phyloP scores from a whole-genome alignment of 2,797 vertebrate species.

The Percopsis omiscomaycus region DNA sequence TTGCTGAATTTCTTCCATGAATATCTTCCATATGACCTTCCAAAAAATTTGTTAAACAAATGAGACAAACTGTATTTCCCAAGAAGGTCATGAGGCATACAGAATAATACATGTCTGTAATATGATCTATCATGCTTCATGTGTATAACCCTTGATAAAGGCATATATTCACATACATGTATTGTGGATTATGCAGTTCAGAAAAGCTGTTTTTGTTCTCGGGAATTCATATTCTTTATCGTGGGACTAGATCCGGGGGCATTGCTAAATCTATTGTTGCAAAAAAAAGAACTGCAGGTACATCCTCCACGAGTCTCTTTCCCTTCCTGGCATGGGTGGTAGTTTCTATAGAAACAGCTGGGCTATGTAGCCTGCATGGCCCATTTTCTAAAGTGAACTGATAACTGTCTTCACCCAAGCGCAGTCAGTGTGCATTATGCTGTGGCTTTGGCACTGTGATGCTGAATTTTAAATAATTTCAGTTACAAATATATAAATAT shows the following conservation, averaged over 20 bases:
- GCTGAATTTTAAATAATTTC: not conserved
- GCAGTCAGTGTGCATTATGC: not conserved
- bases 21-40: too few species aligned
- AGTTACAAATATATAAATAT: too few species aligned
- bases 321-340: slow-evolving; percentile 10
- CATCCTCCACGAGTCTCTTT: slow-evolving; percentile 12
- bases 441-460: not conserved
- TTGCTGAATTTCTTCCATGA: too few species aligned
- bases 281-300: not conserved
- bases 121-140: slow-evolving; percentile 26
- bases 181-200: slow-evolving; percentile 13
- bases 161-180: not conserved
- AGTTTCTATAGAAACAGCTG: slow-evolving; percentile 57
- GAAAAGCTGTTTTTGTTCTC: not conserved
- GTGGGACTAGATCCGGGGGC: not conserved
- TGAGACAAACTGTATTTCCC: too few species aligned
- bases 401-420: not conserved
- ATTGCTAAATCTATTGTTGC: not conserved
- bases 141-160: not conserved
- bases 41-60: too few species aligned
- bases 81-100: too few species aligned
- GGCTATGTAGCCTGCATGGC: not conserved
- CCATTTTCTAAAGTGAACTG: not conserved
- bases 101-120: too few species aligned
- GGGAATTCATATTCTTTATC: too few species aligned